Base-by-base conservation (phyloP, 1,140 invertebrate species). In the Drosophila willistoni region DNA sequence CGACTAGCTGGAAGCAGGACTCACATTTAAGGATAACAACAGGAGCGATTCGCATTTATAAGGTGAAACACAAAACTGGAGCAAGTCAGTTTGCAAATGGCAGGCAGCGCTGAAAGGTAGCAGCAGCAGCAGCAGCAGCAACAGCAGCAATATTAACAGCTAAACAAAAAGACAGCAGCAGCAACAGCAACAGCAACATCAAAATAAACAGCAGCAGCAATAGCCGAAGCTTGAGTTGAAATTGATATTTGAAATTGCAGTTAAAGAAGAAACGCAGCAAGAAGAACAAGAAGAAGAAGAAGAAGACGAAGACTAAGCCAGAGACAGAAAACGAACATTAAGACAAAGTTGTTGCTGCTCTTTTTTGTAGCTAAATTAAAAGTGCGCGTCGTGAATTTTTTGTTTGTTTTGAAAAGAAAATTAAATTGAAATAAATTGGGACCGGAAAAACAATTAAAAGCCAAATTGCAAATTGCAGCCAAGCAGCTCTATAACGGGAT, bases 41-140 rank as follows among this genome's bases (percentile, higher is more conserved):
- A 47, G 76, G 64, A 73, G 69, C 68, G 64, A 73, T 22, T 42
- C 56, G 63, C 72, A 66, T 72, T 84, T 89, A 89, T 81, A 89
- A 89, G 84, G 84, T 89, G 85, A 84, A 89, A 78, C 70, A 68
- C 85, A 71, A 90, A 89, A 89, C 69, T 89, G 84, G 84, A 89
- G 84, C 84, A 89, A 67, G 76, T 89, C 85, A 89, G 84, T 89
- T 89, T 85, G 84, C 85, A 89, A 85, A 84, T 81, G 84, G 84
- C 85, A 75, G 84, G 85, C 84, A 81, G 74, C 74, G 84, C 85
- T 68, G 73, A 78, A 89, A 77, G 84, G 44, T 87, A 77, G 83
- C 81, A 79, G 68, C 68, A 57, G 22, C 19, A 63, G 42, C 36
- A 39, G 10, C 62, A 67, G 62, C 60, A 47, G 25, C 65, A 47